These are phyloP conservation scores for Coregonus ussuriensis DNA, from an alignment of 2,797 vertebrate genomes.

Conservation along the genomic window DNA sequence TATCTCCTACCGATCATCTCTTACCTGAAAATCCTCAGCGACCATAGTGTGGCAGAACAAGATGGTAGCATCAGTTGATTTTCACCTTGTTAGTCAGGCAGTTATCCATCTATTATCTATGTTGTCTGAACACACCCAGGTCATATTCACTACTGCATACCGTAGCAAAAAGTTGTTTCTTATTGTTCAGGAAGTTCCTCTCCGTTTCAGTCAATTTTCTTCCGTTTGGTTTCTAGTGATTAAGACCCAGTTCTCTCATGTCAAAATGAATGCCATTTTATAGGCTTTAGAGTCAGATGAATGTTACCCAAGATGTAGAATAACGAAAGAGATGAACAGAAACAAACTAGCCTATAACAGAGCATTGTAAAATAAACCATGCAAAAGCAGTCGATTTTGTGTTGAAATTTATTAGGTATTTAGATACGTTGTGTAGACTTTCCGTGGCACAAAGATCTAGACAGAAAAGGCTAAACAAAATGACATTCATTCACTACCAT, in stretches of 20 bases:
- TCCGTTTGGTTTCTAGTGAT: not conserved
- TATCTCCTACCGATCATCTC: too few relatives aligned
- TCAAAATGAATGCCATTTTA: not conserved
- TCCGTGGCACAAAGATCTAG: conserved; percentile 48
- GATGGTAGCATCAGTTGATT: too few relatives aligned
- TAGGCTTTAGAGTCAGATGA: not conserved
- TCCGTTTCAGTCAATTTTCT: too few relatives aligned
- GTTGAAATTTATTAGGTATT: conserved; percentile 68
- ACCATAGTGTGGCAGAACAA: not conserved
- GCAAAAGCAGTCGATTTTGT: conserved; percentile 9
- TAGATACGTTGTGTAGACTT: conserved; percentile 56
- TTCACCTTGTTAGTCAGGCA: too few relatives aligned
- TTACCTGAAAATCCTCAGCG: not conserved
- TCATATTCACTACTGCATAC: too few relatives aligned
- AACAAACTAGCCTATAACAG: not conserved
- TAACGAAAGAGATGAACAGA: not conserved
- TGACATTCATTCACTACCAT: conserved; percentile 60
- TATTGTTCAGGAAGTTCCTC: not conserved
- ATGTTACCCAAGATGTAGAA: not conserved
- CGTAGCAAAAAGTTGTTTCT: not conserved
- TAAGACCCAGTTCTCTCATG: not conserved
- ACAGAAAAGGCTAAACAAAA: conserved; percentile 65
- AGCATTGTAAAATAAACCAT: not conserved
- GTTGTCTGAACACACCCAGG: too few relatives aligned
- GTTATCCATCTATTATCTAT: too few relatives aligned